These are phyloP conservation scores for Athene noctua DNA, from an alignment of 2,113 vertebrate genomes.

Conservation along the genomic window DNA sequence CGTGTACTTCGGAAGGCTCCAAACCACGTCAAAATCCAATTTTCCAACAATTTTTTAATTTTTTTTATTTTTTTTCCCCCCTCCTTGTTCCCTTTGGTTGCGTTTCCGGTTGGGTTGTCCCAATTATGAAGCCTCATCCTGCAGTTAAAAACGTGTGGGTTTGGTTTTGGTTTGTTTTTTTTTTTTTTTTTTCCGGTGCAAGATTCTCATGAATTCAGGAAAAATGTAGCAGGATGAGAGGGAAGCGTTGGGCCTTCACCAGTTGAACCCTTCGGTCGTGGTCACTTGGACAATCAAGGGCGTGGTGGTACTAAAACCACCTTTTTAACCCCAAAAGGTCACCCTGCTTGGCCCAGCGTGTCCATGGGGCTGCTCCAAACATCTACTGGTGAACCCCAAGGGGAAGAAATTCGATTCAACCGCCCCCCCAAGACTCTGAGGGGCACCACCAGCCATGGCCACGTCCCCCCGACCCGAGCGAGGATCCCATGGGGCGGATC, in stretches of 20 bases:
- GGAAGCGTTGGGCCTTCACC: background rate
- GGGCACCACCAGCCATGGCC: background rate
- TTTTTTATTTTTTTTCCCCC: background rate
- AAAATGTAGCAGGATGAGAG: background rate
- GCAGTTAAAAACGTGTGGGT: background rate
- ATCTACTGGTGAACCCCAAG: background rate
- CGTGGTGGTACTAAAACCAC: background rate
- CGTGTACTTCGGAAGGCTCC: background rate
- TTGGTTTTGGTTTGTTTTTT: too few species aligned
- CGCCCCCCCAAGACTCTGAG: too few species aligned
- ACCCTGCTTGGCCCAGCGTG: background rate
- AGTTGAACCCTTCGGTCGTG: fast-evolving
- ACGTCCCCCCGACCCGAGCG: background rate
- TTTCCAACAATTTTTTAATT: background rate
- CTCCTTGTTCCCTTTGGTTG: background rate
- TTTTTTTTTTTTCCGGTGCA: background rate
- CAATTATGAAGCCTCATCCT: background rate
- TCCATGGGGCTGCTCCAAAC: background rate
- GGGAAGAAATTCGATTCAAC: background rate
- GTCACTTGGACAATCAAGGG: background rate
- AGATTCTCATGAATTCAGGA: background rate
- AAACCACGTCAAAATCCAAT: background rate
- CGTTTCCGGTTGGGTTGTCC: background rate
- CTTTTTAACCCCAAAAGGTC: background rate
- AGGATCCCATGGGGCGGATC: background rate